Base-by-base conservation (phyloP, 2,888 invertebrate species). In the Rhaphigaster nebulosa region DNA sequence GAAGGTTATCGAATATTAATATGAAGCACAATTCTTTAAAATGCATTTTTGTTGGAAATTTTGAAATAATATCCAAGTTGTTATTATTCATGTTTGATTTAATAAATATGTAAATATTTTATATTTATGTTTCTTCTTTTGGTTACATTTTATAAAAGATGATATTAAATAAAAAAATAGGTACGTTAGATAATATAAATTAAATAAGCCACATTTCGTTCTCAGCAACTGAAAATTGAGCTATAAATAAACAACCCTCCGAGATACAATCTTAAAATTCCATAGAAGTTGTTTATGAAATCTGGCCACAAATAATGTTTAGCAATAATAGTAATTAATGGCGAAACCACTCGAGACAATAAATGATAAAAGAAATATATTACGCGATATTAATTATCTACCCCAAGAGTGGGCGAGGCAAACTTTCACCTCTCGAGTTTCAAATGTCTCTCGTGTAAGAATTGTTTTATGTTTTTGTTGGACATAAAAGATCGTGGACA, bases 281-380 rank as follows among this genome's bases (percentile, higher is more conserved):
- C 38, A 20, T 0, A 76, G 70, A 38, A 18, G 70, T 76, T 23
- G 70, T 76, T 76, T 76, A 38, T 76, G 70, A 76, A 76, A 76
- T 76, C 70, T 38, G 34, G 70, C 20, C 70, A 76, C 34, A 38
- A 76, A 76, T 76, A 29, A 76, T 76, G 70, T 76, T 76, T 76
- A 34, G 70, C 34, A 76, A 76, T 76, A 76, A 76, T 38, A 76
- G 38, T 76, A 76, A 38, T 38, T 20, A 76, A 76, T 76, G 70
- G 6, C 34, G 70, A 20, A 76, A 76, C 38, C 6, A 4, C 70
- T 38, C 1, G 6, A 76, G 34, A 76, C 70, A 76, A 76, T 76
- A 76, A 76, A 76, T 38, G 70, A 76, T 76, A 76, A 76, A 76
- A 76, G 70, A 76, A 76, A 76, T 76, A 76, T 76, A 76, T 76